A percentile compares a stretch with the other conserved stretches of the same genome.
phyloP scores from a whole-genome alignment of 2,888 invertebrate species.

The Alentia gelatinosa region DNA sequence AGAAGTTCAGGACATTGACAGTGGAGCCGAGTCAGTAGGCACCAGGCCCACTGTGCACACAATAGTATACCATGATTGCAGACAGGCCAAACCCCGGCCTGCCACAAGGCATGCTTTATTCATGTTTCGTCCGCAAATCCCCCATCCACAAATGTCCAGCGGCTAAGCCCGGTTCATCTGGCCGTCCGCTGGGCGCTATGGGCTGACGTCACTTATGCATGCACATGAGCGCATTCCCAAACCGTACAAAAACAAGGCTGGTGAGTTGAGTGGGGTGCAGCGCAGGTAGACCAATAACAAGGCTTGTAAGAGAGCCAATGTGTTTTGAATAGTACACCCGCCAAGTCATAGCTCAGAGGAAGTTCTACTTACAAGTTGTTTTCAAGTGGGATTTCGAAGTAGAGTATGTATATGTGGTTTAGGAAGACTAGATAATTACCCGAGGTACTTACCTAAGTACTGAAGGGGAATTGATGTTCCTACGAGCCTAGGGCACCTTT shows the following conservation, averaged over 20 bases:
- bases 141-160: neutral
- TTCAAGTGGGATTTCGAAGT: no score
- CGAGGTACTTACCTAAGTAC: no score
- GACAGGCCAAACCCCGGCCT: neutral
- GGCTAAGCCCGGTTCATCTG: neutral
- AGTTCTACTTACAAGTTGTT: no score
- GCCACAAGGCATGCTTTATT: neutral
- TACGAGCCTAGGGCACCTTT: no score
- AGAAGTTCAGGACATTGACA: no score
- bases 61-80: neutral
- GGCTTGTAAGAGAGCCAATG: neutral
- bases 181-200: neutral
- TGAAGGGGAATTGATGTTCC: no score
- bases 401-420: no score
- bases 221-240: neutral
- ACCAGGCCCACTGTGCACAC: no score
- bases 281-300: neutral
- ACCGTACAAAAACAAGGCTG: neutral
- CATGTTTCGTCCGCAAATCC: neutral
- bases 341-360: no score
- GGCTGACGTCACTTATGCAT: neutral
- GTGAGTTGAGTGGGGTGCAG: slow-evolving; percentile 1
- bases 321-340: neutral
- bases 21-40: no score
- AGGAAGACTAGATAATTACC: no score